Percentiles rank a stretch among this genome's conserved stretches.
These are phyloP conservation scores for Chaenocephalus aceratus DNA, from an alignment of 2,113 vertebrate species.

Conservation along the genomic window DNA sequence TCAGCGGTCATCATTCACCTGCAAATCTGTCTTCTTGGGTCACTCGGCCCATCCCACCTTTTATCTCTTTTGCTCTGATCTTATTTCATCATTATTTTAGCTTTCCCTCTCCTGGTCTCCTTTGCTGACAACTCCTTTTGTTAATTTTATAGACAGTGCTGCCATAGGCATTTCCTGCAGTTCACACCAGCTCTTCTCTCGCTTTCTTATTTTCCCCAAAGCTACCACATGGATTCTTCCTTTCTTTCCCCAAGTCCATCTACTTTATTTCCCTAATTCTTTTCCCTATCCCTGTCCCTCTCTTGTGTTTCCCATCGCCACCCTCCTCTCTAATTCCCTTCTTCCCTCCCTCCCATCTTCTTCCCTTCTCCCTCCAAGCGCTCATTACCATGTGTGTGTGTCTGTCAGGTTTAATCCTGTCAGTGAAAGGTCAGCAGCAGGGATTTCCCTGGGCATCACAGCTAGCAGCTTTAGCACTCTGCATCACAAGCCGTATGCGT, in stretches of 20 bases:
- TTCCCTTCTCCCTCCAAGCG: slow-evolving; percentile 48
- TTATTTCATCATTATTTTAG: slow-evolving; percentile 8
- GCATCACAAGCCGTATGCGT: slow-evolving; percentile 75
- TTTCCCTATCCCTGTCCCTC: slow-evolving; percentile 28
- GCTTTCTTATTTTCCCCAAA: slow-evolving; percentile 1
- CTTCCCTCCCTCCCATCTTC: slow-evolving; percentile 25
- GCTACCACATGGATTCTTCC: slow-evolving; percentile 3
- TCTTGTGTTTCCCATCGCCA: slow-evolving; percentile 8
- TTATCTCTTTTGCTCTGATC: not conserved
- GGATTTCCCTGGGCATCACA: slow-evolving; percentile 80
- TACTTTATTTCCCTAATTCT: slow-evolving; percentile 51
- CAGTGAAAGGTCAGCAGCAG: slow-evolving; percentile 82
- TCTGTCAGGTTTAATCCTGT: slow-evolving; percentile 81
- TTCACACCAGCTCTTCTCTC: slow-evolving; percentile 16
- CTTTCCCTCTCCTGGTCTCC: not conserved
- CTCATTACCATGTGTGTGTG: slow-evolving; percentile 76
- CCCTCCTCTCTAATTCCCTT: slow-evolving; percentile 12
- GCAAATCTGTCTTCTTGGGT: slow-evolving; percentile 14
- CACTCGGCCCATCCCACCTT: not conserved
- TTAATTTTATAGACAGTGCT: not conserved
- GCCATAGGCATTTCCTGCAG: slow-evolving; percentile 19
- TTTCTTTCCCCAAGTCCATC: slow-evolving; percentile 16
- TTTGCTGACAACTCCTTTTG: slow-evolving; percentile 22
- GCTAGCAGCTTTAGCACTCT: slow-evolving; percentile 76
- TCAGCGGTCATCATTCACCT: not conserved